phyloP scores from a whole-genome alignment of 1,140 invertebrate species.

The Mesaphorura yosii region DNA sequence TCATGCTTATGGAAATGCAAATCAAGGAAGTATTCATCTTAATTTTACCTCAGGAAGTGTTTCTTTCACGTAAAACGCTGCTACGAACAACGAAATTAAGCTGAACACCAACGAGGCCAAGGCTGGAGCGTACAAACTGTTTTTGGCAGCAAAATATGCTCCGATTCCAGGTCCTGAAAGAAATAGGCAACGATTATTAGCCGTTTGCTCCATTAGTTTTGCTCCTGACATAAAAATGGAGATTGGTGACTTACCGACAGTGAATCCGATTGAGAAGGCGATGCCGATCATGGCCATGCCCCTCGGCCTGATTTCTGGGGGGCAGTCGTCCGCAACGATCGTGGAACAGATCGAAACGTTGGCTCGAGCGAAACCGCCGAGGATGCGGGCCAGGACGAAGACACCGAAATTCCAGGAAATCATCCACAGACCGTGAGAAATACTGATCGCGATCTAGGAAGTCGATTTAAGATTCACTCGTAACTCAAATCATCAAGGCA shows the following conservation, averaged over 20 bases:
- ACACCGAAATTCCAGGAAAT: constrained; percentile 73
- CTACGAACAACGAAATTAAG: constrained; percentile 62
- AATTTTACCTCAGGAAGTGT: too few species aligned
- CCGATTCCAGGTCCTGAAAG: constrained; percentile 70
- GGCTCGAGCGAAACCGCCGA: constrained; percentile 72
- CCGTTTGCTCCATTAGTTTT: too few species aligned
- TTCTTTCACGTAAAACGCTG: constrained; percentile 68
- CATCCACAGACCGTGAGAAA: constrained; percentile 82
- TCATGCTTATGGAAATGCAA: too few species aligned
- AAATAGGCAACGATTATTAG: neutral
- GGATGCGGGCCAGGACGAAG: constrained; percentile 83
- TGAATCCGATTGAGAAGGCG: constrained; percentile 94
- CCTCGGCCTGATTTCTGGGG: constrained; percentile 63
- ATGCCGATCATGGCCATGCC: constrained; percentile 96
- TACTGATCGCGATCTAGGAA: constrained; percentile 61
- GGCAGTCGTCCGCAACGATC: constrained; percentile 84
- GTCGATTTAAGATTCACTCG: constrained; percentile 25
- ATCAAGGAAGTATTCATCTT: too few species aligned
- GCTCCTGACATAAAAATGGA: constrained; percentile 1
- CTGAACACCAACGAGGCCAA: constrained; percentile 69
- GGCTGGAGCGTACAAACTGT: constrained; percentile 67
- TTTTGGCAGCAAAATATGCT: constrained; percentile 65
- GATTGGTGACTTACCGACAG: constrained; percentile 52
- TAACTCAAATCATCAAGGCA: neutral
- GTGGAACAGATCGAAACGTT: constrained; percentile 93